Conservation (phyloP, 2,888 invertebrate species). For the Helicoverpa assulta region DNA sequence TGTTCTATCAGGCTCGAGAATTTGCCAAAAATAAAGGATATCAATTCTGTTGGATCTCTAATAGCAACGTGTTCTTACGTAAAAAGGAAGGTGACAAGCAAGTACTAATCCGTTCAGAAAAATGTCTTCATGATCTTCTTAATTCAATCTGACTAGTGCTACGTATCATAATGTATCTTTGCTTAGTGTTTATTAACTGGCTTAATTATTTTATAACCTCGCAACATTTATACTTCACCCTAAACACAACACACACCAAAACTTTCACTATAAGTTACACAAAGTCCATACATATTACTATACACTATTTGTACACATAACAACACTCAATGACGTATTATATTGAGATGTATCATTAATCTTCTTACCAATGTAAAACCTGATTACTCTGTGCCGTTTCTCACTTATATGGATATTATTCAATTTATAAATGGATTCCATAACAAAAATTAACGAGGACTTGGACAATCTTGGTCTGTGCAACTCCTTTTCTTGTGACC, state of each 20-base stretch:
- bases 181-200: not conserved
- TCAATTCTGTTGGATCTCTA: not conserved
- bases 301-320: not conserved
- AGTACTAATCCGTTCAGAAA: constrained; percentile 7
- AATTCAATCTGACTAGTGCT: constrained; percentile 1
- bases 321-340: too few relatives aligned
- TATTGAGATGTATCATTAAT: too few relatives aligned
- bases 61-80: constrained; percentile 11
- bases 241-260: constrained; percentile 2
- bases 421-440: not conserved
- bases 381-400: not conserved
- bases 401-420: not conserved
- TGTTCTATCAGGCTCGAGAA: too few relatives aligned
- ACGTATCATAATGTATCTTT: not conserved
- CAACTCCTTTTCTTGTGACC: constrained; percentile 1
- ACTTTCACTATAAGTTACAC: not conserved
- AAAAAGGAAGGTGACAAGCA: constrained; percentile 13
- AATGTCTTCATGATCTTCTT: not conserved
- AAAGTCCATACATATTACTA: too few relatives aligned
- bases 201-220: not conserved
- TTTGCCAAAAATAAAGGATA: too few relatives aligned
- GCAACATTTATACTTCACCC: not conserved
- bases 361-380: not conserved
- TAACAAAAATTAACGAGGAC: not conserved
- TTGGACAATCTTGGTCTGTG: constrained; percentile 6